phyloP scores from a whole-genome alignment of 1,140 invertebrate genomes.

The Ceratoteleas bidentatus region DNA sequence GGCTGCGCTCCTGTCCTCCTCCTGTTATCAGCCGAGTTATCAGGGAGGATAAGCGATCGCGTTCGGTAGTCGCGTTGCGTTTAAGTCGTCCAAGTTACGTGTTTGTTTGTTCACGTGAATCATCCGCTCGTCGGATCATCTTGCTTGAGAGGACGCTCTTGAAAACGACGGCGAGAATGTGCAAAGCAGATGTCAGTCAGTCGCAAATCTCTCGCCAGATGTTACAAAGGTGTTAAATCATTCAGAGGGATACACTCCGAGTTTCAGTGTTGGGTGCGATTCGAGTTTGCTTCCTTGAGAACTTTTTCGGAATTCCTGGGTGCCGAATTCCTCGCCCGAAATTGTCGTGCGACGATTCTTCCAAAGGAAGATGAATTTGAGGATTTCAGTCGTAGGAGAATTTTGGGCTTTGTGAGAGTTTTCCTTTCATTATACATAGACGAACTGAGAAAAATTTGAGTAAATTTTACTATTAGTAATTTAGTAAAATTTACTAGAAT shows the following conservation, averaged over 20 bases:
- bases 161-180: constrained; percentile 11
- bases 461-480: no score
- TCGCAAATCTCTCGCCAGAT: constrained; percentile 27
- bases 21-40: background rate
- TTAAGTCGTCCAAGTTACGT: background rate
- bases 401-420: no score
- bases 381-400: no score
- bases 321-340: no score
- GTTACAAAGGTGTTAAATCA: constrained; percentile 32
- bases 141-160: constrained; percentile 1
- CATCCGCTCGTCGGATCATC: constrained; percentile 7
- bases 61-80: no score
- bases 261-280: constrained; percentile 21
- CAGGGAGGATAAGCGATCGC: no score
- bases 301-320: background rate
- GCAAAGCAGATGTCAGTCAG: constrained; percentile 24
- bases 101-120: background rate
- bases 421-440: no score
- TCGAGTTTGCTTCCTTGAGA: constrained; percentile 4
- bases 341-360: no score
- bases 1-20: background rate
- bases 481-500: no score
- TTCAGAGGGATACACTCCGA: no score
- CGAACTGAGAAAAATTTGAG: no score
- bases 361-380: no score